Base-by-base conservation (phyloP, 2,888 invertebrate genomes). In the Eristalis arbustorum region DNA sequence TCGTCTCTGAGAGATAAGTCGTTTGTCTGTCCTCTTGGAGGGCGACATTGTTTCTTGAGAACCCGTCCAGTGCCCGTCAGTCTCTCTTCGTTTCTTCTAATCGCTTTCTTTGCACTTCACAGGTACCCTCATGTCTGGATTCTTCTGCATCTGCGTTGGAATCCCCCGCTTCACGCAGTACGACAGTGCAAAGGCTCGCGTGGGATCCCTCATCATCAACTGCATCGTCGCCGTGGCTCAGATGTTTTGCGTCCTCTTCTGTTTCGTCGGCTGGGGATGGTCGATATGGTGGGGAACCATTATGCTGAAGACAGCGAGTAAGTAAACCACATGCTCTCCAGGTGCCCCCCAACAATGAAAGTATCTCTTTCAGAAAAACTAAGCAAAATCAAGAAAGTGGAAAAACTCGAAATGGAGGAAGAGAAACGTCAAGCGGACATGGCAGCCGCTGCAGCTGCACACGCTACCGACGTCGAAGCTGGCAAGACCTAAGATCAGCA, bases 231-330 rank as follows among this genome's bases (percentile, higher is more conserved):
- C 98, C 0, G 94, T 96, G 76, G 96, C 97, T 22, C 99, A 99
- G 93, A 94, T 98, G 90, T 98, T 98, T 93, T 98, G 98, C 28
- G 97, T 98, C 72, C 95, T 98, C 73, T 98, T 99, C 94, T 96
- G 98, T 91, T 95, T 98, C 72, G 98, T 98, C 57, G 97, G 99
- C 22, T 99, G 98, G 98, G 98, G 98, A 89, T 99, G 99, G 99
- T 98, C 98, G 84, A 96, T 99, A 88, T 98, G 98, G 95, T 99
- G 99, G 99, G 99, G 98, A 2, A 96, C 98, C 89, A 97, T 98
- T 90, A 97, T 98, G 96, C 93, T 98, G 88, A 96, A 95, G 91
- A 95, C 97, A 90, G 96, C 98, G 85, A 96, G 98, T 98, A 93
- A 95, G 97, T 2, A 8, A 25, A 95, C 75, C 11, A 14, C 25